These are phyloP conservation scores for Ia io DNA, from an alignment of 2,113 vertebrate species.

Conservation along the genomic window DNA sequence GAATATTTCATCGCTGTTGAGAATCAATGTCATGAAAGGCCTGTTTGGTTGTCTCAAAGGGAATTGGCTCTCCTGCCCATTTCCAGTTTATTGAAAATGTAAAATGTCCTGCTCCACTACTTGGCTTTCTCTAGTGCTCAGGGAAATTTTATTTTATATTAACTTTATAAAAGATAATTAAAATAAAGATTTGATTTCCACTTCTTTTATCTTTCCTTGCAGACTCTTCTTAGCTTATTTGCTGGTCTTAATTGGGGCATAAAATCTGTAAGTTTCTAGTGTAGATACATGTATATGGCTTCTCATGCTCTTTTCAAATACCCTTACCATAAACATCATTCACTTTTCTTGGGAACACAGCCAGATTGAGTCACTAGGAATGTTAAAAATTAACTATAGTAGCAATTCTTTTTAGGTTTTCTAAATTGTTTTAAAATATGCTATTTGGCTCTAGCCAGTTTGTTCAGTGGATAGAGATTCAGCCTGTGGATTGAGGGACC, in stretches of 20 bases:
- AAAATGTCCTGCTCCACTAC: background rate
- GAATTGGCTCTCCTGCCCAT: background rate
- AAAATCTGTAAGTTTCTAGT: background rate
- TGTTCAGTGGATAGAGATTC: too few species aligned
- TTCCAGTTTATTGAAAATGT: background rate
- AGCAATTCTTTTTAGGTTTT: background rate
- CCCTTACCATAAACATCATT: background rate
- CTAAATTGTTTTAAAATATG: background rate
- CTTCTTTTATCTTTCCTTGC: background rate
- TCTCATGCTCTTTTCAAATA: background rate
- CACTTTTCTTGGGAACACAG: background rate
- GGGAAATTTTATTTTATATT: conserved; percentile 16
- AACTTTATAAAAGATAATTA: conserved; percentile 46
- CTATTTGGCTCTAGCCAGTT: background rate
- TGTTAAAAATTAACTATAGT: background rate
- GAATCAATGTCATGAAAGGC: background rate
- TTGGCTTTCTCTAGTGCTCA: background rate
- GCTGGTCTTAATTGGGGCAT: background rate
- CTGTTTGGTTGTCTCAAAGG: background rate
- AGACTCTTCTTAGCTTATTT: background rate
- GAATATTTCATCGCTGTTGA: background rate
- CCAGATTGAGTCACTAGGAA: background rate
- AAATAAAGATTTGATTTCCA: background rate
- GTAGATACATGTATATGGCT: background rate
- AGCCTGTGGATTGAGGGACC: too few species aligned